phyloP scores from a whole-genome alignment of 2,113 vertebrate species.

The Phaetusa simplex region DNA sequence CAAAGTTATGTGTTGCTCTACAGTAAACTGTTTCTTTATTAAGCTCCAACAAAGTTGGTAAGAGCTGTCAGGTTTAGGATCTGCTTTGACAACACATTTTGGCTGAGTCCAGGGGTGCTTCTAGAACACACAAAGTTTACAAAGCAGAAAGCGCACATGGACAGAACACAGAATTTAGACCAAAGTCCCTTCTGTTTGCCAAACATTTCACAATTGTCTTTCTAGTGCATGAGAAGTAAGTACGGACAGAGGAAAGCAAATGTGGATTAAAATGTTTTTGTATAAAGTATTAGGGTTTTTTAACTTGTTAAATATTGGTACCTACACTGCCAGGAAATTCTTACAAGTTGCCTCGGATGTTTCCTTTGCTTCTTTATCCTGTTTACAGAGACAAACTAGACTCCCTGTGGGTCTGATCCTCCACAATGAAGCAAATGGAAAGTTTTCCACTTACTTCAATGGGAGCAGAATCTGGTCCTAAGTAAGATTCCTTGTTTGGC shows the following conservation, averaged over 20 bases:
- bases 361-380: conserved; percentile 48
- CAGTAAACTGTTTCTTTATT: neutral
- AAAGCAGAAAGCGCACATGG: neutral
- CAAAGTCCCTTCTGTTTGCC: conserved; percentile 18
- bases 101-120: neutral
- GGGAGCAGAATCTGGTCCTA: conserved; percentile 13
- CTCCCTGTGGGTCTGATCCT: conserved; percentile 16
- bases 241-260: neutral
- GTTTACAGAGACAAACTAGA: conserved; percentile 42
- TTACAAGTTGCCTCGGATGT: conserved; percentile 23
- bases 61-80: neutral
- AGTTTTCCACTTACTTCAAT: conserved; percentile 45
- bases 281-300: neutral
- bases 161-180: neutral
- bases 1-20: neutral
- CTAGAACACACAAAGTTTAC: neutral
- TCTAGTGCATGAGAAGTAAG: neutral
- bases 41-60: neutral
- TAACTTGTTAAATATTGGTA: conserved; percentile 8
- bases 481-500: conserved; percentile 9
- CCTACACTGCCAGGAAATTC: conserved; percentile 49
- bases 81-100: neutral
- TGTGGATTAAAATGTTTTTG: neutral
- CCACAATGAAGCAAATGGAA: conserved; percentile 30
- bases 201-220: conserved; percentile 35